Evolutionary conservation across 2,797 vertebrate species (phyloP), one percentile per base, ranked within the genome.

Genomic region (Toxotes lorentzi): DNA sequence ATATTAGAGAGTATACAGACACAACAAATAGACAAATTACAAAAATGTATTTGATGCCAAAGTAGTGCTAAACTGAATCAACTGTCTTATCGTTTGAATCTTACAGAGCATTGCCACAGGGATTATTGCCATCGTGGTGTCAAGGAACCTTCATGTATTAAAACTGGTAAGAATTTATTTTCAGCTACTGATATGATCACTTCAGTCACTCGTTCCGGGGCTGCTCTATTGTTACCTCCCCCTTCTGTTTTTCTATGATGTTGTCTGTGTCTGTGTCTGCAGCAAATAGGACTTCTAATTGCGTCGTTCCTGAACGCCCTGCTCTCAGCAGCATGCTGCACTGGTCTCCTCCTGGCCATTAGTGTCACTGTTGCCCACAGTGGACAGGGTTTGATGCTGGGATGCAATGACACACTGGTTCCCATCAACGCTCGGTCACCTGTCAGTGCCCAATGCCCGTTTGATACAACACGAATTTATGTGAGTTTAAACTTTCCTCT

Each of bases 391-490:
- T 94, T 99, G 9, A 93, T 98, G 85, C 34, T 72, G 1, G 97
- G 97, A 78, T 99, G 98, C 88, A 96, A 97, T 56, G 89, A 93
- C 40, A 95, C 96, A 0, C 80, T 89, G 0, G 86, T 95, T 69
- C 95, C 95, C 0, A 58, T 93, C 7, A 94, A 94, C 0, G 94
- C 96, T 51, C 96, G 95, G 0, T 96, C 96, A 38, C 93, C 95
- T 0, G 83, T 93, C 1, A 87, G 88, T 23, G 95, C 94, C 8
- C 93, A 92, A 50, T 99, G 97, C 71, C 96, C 97, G 0, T 99
- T 99, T 67, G 97, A 99, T 85, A 97, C 96, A 35, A 99, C 98
- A 0, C 94, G 97, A 48, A 98, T 99, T 89, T 99, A 97, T 2
- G 97, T 98, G 88, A 97, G 97, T 94, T 13, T 30, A 40, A 62